These are phyloP conservation scores for Lemur catta DNA, from an alignment of 2,797 vertebrate species.

Conservation along the genomic window DNA sequence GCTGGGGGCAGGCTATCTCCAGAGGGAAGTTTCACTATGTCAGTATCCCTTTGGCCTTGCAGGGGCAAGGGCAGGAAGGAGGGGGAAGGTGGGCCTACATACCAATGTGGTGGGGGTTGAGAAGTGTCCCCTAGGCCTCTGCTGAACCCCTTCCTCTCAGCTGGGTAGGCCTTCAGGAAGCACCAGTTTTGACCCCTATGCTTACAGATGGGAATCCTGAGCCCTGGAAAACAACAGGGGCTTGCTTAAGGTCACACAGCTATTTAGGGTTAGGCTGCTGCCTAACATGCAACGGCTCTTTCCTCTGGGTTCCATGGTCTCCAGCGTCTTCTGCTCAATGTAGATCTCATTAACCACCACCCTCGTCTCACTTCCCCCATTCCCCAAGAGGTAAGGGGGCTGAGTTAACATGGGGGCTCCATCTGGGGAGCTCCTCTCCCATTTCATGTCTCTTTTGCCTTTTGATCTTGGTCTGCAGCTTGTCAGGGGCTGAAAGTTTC, in stretches of 20 bases:
- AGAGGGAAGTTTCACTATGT: not conserved
- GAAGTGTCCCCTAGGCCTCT: not conserved
- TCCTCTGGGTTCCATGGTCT: not conserved
- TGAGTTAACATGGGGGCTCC: not conserved
- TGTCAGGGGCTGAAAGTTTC: constrained; percentile 28
- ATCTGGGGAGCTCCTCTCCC: not conserved
- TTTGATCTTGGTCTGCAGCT: not conserved
- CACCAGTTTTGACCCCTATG: not conserved
- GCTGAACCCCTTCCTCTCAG: not conserved
- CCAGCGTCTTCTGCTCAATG: not conserved
- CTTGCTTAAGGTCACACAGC: not conserved
- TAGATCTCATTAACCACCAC: not conserved
- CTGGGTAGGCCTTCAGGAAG: not conserved
- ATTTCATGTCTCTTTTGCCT: not conserved
- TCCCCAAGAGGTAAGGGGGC: not conserved
- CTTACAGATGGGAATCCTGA: not conserved
- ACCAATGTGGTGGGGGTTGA: not conserved
- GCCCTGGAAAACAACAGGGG: not conserved
- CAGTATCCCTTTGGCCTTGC: not conserved
- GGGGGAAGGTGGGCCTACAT: not conserved
- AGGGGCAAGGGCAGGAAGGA: not conserved
- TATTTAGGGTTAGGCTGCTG: not conserved
- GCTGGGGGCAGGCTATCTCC: not conserved
- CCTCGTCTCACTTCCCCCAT: not conserved
- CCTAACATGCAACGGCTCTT: not conserved